Base-by-base conservation (phyloP, 1,140 invertebrate genomes). In the Cydia amplana region DNA sequence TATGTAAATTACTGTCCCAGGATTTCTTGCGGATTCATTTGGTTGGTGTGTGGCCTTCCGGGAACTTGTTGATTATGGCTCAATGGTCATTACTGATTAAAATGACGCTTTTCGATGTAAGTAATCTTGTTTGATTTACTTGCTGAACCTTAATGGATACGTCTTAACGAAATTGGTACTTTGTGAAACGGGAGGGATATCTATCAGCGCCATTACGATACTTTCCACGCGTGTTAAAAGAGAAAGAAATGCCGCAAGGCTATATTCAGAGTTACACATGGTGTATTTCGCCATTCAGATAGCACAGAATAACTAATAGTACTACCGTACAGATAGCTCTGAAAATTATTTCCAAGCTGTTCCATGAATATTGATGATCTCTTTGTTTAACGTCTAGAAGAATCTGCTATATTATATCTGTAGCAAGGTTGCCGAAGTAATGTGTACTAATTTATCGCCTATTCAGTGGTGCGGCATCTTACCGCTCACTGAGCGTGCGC, bases 1-100 rank as follows among this genome's bases (percentile, higher is more conserved):
- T 82, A 87, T 87, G 87, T 79, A 88, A 88, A 87, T 83, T 79
- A 86, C 79, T 82, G 74, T n/a, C n/a, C n/a, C n/a, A n/a, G 72
- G 75, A 87, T 86, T 85, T 80, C 84, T 75, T 67, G 80, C 79
- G 82, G 85, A 84, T 82, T 82, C 80, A 83, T 85, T 82, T 85
- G 74, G 76, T 43, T 16, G 55, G 55, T 60, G 55, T 60, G 75
- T 75, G 76, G 74, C 74, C 77, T 75, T 86, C 80, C 76, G 65
- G 80, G 83, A 82, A 84, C 36, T 40, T 36, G 32, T 18, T 10
- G 55, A 14, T 43, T 70, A 70, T 83, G 72, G 77, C 67, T 77
- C 80, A 82, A 83, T 79, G 82, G 65, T 76, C 77, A 55, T 67
- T 76, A 43, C 72, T 28, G 20, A 16, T 77, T 88, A 87, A 85